Evolutionary conservation across 2,113 vertebrate species (phyloP), one percentile per base, ranked within the genome.

Genomic region (Scomber japonicus): DNA sequence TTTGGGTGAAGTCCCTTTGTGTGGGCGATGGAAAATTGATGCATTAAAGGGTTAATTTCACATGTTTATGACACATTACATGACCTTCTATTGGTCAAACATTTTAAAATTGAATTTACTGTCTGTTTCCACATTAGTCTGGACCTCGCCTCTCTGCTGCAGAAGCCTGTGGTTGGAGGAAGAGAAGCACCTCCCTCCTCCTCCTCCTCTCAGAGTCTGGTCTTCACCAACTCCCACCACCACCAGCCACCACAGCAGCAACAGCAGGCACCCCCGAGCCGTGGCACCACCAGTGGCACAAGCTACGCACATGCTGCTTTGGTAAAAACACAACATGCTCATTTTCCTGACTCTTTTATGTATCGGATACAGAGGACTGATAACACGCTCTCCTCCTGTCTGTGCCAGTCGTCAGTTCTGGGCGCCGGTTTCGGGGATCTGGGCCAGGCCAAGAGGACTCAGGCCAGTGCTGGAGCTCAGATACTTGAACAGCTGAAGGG

Each of bases 151-250:
- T 90, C 96, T 12, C 93, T 99, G 84, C 96, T 99, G 87, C 98
- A 97, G 89, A 98, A 98, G 79, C 96, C 97, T 0, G 87, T 93
- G 50, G 85, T 85, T 74, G 90, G 91, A 93, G 75, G 77, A 82
- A 79, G 95, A 95, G 90, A 98, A 81, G 53, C 93, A 53, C 46
- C 96, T 17, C 21, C 21, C 21, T 80, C 89, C 2, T 95, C 96
- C 35, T 87, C 97, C 49, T 96, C 97, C 78, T 90, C 96, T 49
- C 97, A 97, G 92, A 96, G 97, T 63, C 91, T 99, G 76, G 96
- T 99, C 67, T 99, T 99, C 93, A 99, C 97, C 21, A 99, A 98
- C 94, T 99, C 97, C 88, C 97, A 99, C 91, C 94, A 95, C 80
- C 88, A 96, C 84, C 92, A 82, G 30, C 60, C 61, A 3, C 57